Percentiles rank a stretch among this genome's conserved stretches.
phyloP scores from a whole-genome alignment of 2,113 vertebrate species.

The Boleophthalmus pectinirostris region DNA sequence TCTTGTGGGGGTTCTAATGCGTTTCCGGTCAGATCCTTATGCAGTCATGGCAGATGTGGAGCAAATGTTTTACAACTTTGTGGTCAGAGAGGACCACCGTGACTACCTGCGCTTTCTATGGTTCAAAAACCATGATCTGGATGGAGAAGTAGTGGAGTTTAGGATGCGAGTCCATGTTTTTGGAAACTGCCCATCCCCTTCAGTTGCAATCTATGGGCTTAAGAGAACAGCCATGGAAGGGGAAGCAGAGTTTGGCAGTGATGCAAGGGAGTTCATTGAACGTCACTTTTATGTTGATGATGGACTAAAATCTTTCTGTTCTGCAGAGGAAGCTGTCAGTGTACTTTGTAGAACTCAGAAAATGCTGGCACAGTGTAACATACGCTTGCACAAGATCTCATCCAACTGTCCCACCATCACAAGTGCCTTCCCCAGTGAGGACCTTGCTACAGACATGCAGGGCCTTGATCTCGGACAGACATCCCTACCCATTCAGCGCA shows the following conservation, averaged over 20 bases:
- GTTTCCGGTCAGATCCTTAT: slow-evolving; percentile 10
- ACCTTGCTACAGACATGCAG: neutral
- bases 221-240: neutral
- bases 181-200: neutral
- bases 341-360: slow-evolving; percentile 5
- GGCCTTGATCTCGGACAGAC: slow-evolving; percentile 12
- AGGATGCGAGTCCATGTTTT: neutral
- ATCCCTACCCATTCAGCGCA: slow-evolving; percentile 19
- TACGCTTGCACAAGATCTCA: slow-evolving; percentile 13
- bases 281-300: no score
- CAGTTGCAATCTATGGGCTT: neutral
- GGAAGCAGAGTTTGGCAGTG: no score
- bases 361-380: slow-evolving; percentile 16
- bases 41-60: slow-evolving; percentile 23
- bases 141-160: neutral
- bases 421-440: slow-evolving; percentile 15
- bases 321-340: no score
- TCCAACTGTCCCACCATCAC: slow-evolving; percentile 15
- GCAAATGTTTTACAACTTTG: slow-evolving; percentile 8
- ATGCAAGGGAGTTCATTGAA: no score
- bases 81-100: slow-evolving; percentile 27
- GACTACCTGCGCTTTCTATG: slow-evolving; percentile 3
- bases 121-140: neutral
- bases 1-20: slow-evolving; percentile 15
- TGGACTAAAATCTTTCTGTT: no score